Base-by-base conservation (phyloP, 92 coral and sea anemone genomes). In the Ricordea florida region DNA sequence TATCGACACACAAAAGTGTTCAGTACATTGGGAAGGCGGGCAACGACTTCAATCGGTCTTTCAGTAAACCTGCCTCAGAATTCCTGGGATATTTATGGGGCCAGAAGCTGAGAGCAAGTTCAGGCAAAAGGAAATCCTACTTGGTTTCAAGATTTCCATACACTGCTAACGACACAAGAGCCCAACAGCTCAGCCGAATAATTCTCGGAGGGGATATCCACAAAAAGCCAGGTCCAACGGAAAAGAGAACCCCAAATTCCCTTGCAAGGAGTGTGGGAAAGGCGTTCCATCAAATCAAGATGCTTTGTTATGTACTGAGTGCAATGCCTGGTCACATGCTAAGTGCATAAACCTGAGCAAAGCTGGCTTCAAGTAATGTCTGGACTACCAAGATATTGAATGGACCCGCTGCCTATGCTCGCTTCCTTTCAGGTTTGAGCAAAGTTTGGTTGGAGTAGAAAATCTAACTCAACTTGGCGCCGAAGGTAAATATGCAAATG, bases 241-340 rank as follows among this genome's bases (percentile, higher is more conserved):
- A n/a, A n/a, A n/a, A n/a, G n/a, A n/a, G n/a, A n/a, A n/a, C n/a
- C 41, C 78, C 1, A 69, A 74, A 58, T 74, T 31, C 47, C 71
- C 81, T 26, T 59, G 81, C 58, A 45, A 76, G 62, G 82, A 76
- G 62, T 76, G 36, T 55, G 48, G 33, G 26, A 36, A 75, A 38
- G 57, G 26, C 24, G 80, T 72, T 41, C 34, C 72, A 59, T 57
- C 57, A 9, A 72, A 72, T 46, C 80, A 72, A 57, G 69, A 72
- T 55, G 80, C 80, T 53, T 32, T 72, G 22, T 56, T 72, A 72
- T 72, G 82, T 40, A 21, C 74, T 35, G 74, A 76, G 50, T 46
- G 82, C 64, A 24, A 37, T 34, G 24, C 15, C 20, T 70, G 68
- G 68, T 26, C 66, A 31, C 78, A 70, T 42, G 78, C 78, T 34